phyloP scores from a whole-genome alignment of 1,140 invertebrate genomes.

The Cherax quadricarinatus region DNA sequence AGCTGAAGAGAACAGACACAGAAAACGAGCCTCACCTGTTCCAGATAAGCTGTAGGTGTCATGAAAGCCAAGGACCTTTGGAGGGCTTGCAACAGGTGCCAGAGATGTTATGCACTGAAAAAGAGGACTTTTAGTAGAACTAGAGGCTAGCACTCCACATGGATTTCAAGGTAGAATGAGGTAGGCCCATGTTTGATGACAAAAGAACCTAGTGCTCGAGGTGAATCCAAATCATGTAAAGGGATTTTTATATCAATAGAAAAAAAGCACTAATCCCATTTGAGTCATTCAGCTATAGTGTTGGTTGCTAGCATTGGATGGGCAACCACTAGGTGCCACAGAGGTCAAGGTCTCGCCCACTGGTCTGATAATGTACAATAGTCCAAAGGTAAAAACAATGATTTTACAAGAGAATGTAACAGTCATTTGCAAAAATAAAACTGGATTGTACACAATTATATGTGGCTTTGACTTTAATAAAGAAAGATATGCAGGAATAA shows the following conservation, averaged over 20 bases:
- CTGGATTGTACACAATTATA: background rate
- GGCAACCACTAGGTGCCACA: background rate
- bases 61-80: background rate
- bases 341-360: background rate
- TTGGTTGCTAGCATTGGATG: background rate
- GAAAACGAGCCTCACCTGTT: background rate
- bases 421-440: background rate
- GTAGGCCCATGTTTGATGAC: no score
- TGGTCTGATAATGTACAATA: background rate
- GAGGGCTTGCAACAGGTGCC: no score
- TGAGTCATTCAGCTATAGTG: background rate
- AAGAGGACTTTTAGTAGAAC: background rate
- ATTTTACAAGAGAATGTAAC: background rate
- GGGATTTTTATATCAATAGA: no score
- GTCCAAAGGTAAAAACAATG: background rate
- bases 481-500: background rate
- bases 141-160: background rate
- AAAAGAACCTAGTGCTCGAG: no score
- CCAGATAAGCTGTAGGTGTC: background rate
- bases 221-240: no score
- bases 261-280: no score
- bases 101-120: background rate
- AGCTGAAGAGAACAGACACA: conserved; percentile 19
- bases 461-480: background rate
- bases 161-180: no score